A percentile compares a stretch with the other conserved stretches of the same genome.
Conservation (phyloP, 2,888 invertebrate genomes). For the Onthophagus sagittarius region DNA sequence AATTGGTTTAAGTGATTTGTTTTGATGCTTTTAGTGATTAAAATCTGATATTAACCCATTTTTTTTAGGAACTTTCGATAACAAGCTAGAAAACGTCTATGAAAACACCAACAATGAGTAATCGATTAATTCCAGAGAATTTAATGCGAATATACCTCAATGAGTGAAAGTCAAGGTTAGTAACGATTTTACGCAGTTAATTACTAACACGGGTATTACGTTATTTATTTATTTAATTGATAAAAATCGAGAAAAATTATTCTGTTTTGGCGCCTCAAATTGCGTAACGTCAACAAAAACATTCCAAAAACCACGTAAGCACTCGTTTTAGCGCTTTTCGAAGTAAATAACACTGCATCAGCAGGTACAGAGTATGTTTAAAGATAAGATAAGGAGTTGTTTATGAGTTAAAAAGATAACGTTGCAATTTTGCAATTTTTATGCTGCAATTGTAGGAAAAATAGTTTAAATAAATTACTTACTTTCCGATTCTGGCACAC, state of each 20-base stretch:
- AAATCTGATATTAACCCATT: neutral
- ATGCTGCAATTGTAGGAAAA: neutral
- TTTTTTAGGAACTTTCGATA: neutral
- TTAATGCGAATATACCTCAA: neutral
- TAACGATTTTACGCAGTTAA: neutral
- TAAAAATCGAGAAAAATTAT: neutral
- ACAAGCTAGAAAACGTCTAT: neutral
- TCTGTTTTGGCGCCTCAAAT: neutral
- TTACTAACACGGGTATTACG: neutral
- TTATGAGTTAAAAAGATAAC: neutral
- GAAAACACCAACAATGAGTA: neutral
- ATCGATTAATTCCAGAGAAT: neutral
- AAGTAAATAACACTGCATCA: neutral
- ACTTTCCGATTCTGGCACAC: slow-evolving; percentile 79
- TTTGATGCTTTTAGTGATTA: too few relatives aligned
- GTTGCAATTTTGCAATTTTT: neutral
- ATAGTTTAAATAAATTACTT: slow-evolving; percentile 34
- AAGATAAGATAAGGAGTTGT: neutral
- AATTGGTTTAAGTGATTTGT: too few relatives aligned
- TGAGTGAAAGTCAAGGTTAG: neutral
- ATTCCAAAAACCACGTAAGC: neutral
- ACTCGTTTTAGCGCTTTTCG: neutral
- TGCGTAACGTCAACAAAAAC: neutral
- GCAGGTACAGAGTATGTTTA: neutral
- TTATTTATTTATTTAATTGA: neutral